Evolutionary conservation across 1,140 invertebrate species (phyloP), one percentile per base, ranked within the genome.

Genomic region (Polypedilum pembai): DNA sequence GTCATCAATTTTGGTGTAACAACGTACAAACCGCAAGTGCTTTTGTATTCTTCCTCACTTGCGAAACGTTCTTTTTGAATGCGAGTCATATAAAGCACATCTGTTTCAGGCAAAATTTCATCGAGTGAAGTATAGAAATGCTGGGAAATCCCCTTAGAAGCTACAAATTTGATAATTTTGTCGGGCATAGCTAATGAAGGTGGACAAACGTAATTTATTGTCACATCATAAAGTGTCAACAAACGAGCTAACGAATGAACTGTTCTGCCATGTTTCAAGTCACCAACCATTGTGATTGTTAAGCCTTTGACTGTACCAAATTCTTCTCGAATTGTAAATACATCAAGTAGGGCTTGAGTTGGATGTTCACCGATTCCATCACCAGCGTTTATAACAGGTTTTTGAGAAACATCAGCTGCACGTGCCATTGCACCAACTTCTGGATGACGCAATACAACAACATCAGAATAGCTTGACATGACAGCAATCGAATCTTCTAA

Each of bases 331-430:
- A 99, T 99, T 17, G 98, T 99, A 80, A 98, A 99, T 7, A 99
- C 89, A 83, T 99, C 98, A 1, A 99, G 84, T 15, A 99, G 83
- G 0, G 98, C 98, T 85, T 99, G 98, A 0, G 96, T 98, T 0
- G 98, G 98, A 85, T 99, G 98, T 84, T 99, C 96, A 0, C 98
- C 98, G 5, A 94, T 87, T 24, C 98, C 98, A 85, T 99, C 97
- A 15, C 98, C 98, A 33, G 95, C 98, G 86, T 99, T 99, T 41
- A 99, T 91, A 4, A 99, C 82, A 0, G 98, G 96, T 79, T 94
- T 96, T 0, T 91, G 87, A 78, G 90, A 92, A 75, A 90, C 88
- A 15, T 88, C 85, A 0, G 94, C 89, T 17, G 94, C 95, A 78
- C 87, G 86, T 74, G 86, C 80, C 33, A 96, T 94, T 66, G 96